phyloP scores from a whole-genome alignment of 2,797 vertebrate species.

The Molossus molossus region DNA sequence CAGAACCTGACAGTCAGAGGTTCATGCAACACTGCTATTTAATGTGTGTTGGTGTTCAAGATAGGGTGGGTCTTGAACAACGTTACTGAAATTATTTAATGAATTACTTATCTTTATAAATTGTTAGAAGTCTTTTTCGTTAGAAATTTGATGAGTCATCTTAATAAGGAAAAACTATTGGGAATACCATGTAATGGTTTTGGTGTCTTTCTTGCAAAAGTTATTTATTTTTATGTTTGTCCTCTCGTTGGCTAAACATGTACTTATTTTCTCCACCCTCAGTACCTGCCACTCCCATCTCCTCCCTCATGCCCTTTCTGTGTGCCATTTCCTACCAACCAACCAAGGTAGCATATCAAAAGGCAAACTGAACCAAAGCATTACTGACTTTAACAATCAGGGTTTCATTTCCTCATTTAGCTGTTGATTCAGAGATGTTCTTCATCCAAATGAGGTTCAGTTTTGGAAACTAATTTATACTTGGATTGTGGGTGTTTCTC shows the following conservation, averaged over 20 bases:
- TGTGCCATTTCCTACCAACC: neutral
- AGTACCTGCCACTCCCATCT: neutral
- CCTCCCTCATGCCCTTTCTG: neutral
- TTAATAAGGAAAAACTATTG: neutral
- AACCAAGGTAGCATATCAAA: neutral
- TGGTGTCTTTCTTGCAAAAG: neutral
- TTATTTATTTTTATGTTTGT: neutral
- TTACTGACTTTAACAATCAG: neutral
- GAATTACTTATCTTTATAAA: conserved; percentile 13
- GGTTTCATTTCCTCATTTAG: neutral
- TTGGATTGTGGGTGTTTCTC: neutral
- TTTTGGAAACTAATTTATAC: neutral
- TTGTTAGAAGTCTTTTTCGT: neutral
- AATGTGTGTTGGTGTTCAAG: neutral
- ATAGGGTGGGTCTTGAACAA: neutral
- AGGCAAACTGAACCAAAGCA: conserved; percentile 35
- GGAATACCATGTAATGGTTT: neutral
- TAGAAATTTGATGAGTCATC: neutral
- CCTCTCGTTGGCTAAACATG: neutral
- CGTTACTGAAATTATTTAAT: conserved; percentile 14
- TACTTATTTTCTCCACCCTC: neutral
- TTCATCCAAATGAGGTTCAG: neutral
- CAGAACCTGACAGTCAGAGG: neutral
- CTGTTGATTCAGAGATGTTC: conserved; percentile 5
- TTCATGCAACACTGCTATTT: neutral